Evolutionary conservation across 2,113 vertebrate genomes (phyloP).

Genomic region (Varanus komodoensis): DNA sequence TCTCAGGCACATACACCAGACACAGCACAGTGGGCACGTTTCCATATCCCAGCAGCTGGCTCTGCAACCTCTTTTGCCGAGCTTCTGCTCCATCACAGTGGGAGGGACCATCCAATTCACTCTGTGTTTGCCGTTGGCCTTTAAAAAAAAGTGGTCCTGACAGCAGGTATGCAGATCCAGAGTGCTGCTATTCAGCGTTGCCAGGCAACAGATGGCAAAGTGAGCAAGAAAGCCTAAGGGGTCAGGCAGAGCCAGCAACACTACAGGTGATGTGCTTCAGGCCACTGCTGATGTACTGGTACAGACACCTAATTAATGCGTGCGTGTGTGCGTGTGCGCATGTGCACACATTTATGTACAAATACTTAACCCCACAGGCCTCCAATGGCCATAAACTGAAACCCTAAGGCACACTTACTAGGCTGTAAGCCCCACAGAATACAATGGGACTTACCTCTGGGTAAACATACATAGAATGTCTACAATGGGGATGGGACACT

Average conservation of each 20-base stretch:
- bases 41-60: not conserved
- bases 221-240: constrained; percentile 6
- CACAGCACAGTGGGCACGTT: not conserved
- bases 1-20: not conserved
- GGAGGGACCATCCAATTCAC: constrained; percentile 4
- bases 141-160: constrained; percentile 7
- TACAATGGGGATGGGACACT: not conserved
- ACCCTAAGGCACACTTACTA: not conserved
- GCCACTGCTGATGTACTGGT: not conserved
- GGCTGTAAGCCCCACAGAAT: not conserved
- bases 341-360: not conserved
- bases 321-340: too few relatives aligned
- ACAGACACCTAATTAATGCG: not conserved
- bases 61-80: not conserved
- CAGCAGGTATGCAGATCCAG: constrained; percentile 24
- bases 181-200: constrained; percentile 14
- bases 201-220: constrained; percentile 24
- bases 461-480: not conserved
- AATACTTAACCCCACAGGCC: not conserved
- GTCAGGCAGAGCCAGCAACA: constrained; percentile 7
- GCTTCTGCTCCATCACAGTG: not conserved
- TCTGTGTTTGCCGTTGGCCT: constrained; percentile 14
- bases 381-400: not conserved
- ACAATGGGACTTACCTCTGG: not conserved
- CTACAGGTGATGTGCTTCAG: not conserved